phyloP scores from a whole-genome alignment of 2,113 vertebrate genomes.

The Parus major region DNA sequence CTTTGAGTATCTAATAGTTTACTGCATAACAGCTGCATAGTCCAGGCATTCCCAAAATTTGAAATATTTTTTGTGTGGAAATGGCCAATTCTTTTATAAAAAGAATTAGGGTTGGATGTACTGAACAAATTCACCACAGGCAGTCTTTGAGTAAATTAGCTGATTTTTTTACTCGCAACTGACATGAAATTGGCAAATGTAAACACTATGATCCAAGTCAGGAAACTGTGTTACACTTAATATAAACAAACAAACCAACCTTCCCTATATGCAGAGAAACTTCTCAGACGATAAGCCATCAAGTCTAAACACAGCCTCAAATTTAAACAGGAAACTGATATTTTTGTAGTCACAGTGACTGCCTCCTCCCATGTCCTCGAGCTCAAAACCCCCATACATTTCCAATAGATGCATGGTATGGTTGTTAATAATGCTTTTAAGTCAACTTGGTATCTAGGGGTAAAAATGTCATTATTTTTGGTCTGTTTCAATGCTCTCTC shows the following conservation, averaged over 20 bases:
- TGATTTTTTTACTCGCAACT: background rate
- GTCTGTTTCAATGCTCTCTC: background rate
- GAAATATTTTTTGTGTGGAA: background rate
- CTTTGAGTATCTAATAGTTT: background rate
- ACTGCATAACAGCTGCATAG: background rate
- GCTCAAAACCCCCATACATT: background rate
- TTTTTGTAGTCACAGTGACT: constrained; percentile 9
- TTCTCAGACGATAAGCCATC: background rate
- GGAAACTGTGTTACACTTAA: background rate
- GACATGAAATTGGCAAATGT: background rate
- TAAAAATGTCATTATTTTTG: background rate
- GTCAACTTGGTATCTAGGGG: background rate
- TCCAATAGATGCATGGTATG: background rate
- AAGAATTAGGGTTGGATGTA: background rate
- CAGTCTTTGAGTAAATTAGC: background rate
- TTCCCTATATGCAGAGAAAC: background rate
- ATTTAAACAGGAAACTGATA: constrained; percentile 50
- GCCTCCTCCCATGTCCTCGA: background rate
- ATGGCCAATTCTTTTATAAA: background rate
- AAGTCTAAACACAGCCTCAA: background rate
- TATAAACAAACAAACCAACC: background rate
- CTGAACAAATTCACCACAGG: background rate
- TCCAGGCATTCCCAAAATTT: background rate
- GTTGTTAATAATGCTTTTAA: background rate
- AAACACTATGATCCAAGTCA: background rate